Evolutionary conservation across 2,888 invertebrate species (phyloP), one percentile per base, ranked within the genome.

Genomic region (Catocala sponsa): DNA sequence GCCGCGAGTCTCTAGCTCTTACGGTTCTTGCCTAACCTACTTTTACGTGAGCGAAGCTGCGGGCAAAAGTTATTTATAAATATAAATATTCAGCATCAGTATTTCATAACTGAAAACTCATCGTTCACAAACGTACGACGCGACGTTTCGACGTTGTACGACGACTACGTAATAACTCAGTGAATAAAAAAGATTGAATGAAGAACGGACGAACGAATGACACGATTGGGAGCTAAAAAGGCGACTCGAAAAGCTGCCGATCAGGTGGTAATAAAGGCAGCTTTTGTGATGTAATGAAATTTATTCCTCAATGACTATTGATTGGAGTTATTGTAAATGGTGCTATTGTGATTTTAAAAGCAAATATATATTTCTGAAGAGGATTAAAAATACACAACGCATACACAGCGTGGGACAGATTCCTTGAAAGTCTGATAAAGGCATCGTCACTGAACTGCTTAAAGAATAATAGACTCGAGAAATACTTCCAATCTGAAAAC

Each of bases 201-300:
- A n/a, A 32, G n/a, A 57, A 46, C 13, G 48, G 41, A 6, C 32
- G 25, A 10, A 54, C 56, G 52, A 54, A 61, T 44, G 64, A 46
- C 73, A 63, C 68, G 73, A 58, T 53, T 55, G 50, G n/a, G 1
- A 60, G 60, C 48, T 65, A 52, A 65, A 70, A 67, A 53, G 61
- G 42, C 15, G 67, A 35, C 49, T 50, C 12, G 49, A 50, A 63
- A 57, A 46, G 38, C 35, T 50, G 53, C 38, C 59, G 51, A 55
- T 55, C 60, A 43, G 11, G 54, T 56, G 59, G n/a, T n/a, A n/a
- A 73, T 63, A 59, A 59, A 56, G 12, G 9, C 35, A 54, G 46
- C 50, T 59, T 74, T 73, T 70, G 62, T 74, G 49, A 50, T 11
- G n/a, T 63, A 70, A 77, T 67, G 62, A 77, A 77, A 60, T 70